Percentiles rank a stretch among this genome's conserved stretches.
These are phyloP conservation scores for Catocala nupta DNA, from an alignment of 2,888 invertebrate species.

Conservation along the genomic window DNA sequence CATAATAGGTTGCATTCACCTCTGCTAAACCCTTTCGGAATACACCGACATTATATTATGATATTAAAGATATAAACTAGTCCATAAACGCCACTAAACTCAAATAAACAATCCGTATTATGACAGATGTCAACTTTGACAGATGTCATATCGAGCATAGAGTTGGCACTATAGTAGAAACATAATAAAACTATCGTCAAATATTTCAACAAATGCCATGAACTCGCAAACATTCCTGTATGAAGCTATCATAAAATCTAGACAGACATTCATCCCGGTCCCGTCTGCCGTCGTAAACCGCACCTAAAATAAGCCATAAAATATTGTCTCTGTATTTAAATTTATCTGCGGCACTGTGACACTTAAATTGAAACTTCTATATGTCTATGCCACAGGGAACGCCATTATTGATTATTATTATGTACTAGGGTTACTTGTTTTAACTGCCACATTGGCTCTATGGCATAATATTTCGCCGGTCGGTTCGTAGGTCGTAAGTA, in stretches of 20 bases:
- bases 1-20: too few relatives aligned
- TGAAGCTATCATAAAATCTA: constrained; percentile 75
- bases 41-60: neutral
- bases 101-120: neutral
- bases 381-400: constrained; percentile 3
- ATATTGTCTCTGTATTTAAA: constrained; percentile 85
- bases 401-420: too few relatives aligned
- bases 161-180: constrained; percentile 29
- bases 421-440: too few relatives aligned
- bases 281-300: constrained; percentile 83
- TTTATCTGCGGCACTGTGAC: constrained; percentile 72
- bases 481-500: too few relatives aligned
- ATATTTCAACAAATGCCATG: constrained; percentile 52
- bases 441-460: too few relatives aligned
- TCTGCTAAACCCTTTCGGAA: neutral
- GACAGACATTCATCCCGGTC: constrained; percentile 77
- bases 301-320: constrained; percentile 85
- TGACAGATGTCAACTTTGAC: constrained; percentile 25
- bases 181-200: constrained; percentile 51
- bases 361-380: constrained; percentile 60
- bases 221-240: constrained; percentile 58
- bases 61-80: neutral
- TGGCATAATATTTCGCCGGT: too few relatives aligned
- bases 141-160: constrained; percentile 15
- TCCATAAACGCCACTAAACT: neutral